Conservation (phyloP, 2,888 invertebrate species). For the Drosophila nr. perissopoda region DNA sequence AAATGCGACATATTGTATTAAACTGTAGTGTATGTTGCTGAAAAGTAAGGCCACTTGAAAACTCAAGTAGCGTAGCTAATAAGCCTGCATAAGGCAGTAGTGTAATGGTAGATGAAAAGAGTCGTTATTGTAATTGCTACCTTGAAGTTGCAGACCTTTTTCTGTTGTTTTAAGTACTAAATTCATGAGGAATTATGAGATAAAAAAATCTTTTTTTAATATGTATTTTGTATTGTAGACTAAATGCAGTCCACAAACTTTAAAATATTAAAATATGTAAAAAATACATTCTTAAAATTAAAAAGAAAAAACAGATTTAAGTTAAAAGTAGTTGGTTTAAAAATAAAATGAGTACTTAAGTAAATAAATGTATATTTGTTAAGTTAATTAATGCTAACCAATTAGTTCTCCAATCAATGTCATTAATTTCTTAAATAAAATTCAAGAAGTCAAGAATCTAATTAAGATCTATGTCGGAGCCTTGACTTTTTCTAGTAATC, state of each 20-base stretch:
- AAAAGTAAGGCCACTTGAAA: constrained; percentile 10
- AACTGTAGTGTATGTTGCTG: constrained; percentile 21
- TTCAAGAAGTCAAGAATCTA: neutral
- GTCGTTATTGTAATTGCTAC: neutral
- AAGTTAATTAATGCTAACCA: neutral
- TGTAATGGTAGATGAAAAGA: neutral
- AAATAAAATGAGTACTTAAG: neutral
- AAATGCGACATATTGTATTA: neutral
- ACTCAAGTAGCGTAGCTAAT: constrained; percentile 21
- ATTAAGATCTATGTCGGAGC: neutral
- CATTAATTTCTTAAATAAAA: neutral
- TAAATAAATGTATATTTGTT: neutral
- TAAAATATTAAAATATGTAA: too few species aligned
- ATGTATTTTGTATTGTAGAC: too few species aligned
- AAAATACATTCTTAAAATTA: neutral
- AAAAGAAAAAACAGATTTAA: neutral
- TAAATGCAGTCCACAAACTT: too few species aligned
- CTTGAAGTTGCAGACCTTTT: neutral
- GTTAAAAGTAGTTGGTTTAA: neutral
- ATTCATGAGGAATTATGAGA: neutral
- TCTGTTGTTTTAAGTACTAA: neutral
- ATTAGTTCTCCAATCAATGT: neutral
- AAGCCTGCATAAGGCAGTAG: constrained; percentile 17
- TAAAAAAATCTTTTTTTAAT: too few species aligned
- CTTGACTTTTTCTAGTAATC: neutral